phyloP scores from a whole-genome alignment of 2,888 invertebrate species.

The Abrostola tripartita region DNA sequence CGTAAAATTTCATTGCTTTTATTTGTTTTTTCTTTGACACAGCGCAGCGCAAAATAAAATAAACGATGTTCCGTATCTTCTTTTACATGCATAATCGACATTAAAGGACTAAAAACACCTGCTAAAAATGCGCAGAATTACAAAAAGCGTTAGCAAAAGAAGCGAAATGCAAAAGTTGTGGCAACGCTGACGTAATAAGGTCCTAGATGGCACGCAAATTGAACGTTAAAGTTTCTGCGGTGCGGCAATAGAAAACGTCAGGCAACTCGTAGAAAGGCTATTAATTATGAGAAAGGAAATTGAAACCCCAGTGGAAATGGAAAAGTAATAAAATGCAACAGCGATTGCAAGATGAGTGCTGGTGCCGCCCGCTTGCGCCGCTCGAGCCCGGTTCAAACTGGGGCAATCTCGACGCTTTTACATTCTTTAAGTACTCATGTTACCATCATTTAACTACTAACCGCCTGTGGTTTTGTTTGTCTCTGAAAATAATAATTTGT shows the following conservation, averaged over 20 bases:
- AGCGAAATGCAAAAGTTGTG: slow-evolving; percentile 43
- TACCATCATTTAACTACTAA: slow-evolving; percentile 38
- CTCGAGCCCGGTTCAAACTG: slow-evolving; percentile 57
- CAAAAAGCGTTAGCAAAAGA: slow-evolving; percentile 23
- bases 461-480: slow-evolving; percentile 28
- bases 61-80: background rate
- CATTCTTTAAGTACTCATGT: slow-evolving; percentile 52
- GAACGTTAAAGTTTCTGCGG: slow-evolving; percentile 80
- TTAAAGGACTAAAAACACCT: slow-evolving; percentile 25
- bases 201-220: slow-evolving; percentile 77
- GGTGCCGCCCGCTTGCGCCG: slow-evolving; percentile 55
- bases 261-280: slow-evolving; percentile 82
- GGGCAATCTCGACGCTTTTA: slow-evolving; percentile 62
- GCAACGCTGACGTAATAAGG: slow-evolving; percentile 62
- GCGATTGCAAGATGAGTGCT: slow-evolving; percentile 84
- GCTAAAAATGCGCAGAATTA: slow-evolving; percentile 23
- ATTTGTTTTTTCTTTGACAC: slow-evolving; percentile 49
- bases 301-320: slow-evolving; percentile 88
- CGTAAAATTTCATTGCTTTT: slow-evolving; percentile 75
- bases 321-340: slow-evolving; percentile 88
- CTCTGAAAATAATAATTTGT: slow-evolving; percentile 24
- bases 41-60: slow-evolving; percentile 14
- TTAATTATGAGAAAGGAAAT: slow-evolving; percentile 88
- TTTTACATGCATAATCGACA: slow-evolving; percentile 9
- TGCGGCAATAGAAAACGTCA: slow-evolving; percentile 80